Evolutionary conservation across 2,888 invertebrate species (phyloP), one percentile per base, ranked within the genome.

Genomic region (Lypha dubia): DNA sequence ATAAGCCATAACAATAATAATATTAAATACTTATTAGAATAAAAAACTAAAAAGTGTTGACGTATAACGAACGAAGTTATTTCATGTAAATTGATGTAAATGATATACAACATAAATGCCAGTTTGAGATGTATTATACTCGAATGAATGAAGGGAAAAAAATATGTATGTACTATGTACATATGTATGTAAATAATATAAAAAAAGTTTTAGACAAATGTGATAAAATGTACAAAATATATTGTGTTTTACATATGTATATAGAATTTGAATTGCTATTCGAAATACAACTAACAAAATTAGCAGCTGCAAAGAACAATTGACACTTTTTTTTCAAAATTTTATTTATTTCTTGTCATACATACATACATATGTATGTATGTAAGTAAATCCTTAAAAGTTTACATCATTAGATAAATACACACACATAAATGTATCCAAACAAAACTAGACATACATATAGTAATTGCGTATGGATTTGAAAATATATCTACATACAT

Each of bases 81-180:
- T 49, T 28, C 20, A 17, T 56, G 17, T 28, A 28, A 35, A 71
- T 71, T 58, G 15, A 44, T 46, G 44, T 20, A 58, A n/a, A n/a
- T n/a, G n/a, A n/a, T n/a, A n/a, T n/a, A n/a, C n/a, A n/a, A n/a
- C 32, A 20, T 46, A 32, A 71, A 71, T 71, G 46, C 56, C 17
- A 35, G 46, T n/a, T 70, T 11, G 38, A 38, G 22, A n/a, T 22
- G 22, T 24, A 22, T 17, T 58, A 63, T n/a, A 44, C 35, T 17
- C 0, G 9, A 44, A 58, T 24, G 3, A 24, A n/a, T 17, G 32
- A 58, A 58, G 5, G 5, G 28, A n/a, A 32, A 58, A 11, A 32
- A 28, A 24, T 13, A 28, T n/a, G n/a, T n/a, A n/a, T n/a, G n/a
- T n/a, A n/a, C n/a, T n/a, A n/a, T n/a, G n/a, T n/a, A n/a, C n/a